These are phyloP conservation scores for Berghia stephanieae DNA, from an alignment of 1,140 invertebrate genomes.

Conservation along the genomic window DNA sequence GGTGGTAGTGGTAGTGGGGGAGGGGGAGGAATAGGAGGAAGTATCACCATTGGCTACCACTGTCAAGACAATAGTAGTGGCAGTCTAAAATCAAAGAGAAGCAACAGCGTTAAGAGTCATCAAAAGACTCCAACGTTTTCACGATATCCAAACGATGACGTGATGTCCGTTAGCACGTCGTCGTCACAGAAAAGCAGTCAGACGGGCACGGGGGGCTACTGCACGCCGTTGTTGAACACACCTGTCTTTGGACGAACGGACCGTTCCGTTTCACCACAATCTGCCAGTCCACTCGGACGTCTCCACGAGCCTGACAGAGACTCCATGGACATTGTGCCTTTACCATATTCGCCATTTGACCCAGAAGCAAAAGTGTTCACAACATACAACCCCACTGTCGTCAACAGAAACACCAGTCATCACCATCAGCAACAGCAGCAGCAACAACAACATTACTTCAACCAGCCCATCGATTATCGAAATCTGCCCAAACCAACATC, in stretches of 20 bases:
- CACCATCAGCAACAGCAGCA: background rate
- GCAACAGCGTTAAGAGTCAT: constrained; percentile 12
- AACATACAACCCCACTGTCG: too few relatives aligned
- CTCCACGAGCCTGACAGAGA: background rate
- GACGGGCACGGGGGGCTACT: constrained; percentile 22
- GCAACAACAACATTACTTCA: background rate
- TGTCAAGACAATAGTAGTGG: background rate
- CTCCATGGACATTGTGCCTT: background rate
- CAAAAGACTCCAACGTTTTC: background rate
- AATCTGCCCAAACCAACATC: constrained; percentile 16
- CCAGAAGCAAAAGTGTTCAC: too few relatives aligned
- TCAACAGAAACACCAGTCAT: background rate
- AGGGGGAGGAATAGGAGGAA: too few relatives aligned
- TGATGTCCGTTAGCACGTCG: background rate
- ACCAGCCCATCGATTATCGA: background rate
- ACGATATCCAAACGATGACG: background rate
- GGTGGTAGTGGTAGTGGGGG: too few relatives aligned
- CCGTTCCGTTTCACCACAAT: background rate
- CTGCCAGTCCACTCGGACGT: background rate
- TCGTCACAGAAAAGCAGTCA: background rate
- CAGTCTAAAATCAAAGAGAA: background rate
- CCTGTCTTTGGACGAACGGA: constrained; percentile 18
- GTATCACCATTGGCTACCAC: too few relatives aligned
- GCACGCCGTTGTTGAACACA: constrained; percentile 31
- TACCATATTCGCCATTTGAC: too few relatives aligned